Evolutionary conservation across 23 tunicate genomes (phyloP), one percentile per base, ranked within the genome.

Genomic region (Aplidium turbinatum): DNA sequence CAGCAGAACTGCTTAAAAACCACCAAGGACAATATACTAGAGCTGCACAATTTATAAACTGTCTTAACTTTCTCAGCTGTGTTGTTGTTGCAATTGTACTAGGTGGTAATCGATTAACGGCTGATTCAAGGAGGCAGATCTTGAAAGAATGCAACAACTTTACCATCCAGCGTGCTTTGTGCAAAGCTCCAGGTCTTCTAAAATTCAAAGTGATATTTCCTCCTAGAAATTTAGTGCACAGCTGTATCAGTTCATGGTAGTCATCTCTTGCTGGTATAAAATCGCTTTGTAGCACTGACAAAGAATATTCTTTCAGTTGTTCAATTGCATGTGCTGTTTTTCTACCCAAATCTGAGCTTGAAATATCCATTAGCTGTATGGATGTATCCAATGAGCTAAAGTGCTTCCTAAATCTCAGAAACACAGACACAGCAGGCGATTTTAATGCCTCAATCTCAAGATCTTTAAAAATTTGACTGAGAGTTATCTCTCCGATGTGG

Each of bases 221-320:
- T 42, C 48, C 60, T 54, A 54, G 60, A 54, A 54, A n/a, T 54
- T 54, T 54, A 54, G 23, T 54, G 60, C 60, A 54, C 60, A 54
- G 60, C 23, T 54, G 60, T 54, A 54, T 54, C 60, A 54, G 60
- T 54, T 54, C 60, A 54, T 54, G 60, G 60, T 54, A 54, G 60
- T 54, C 60, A n/a, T 54, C 60, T 60, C 67, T 26, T 54, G 60
- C 22, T 54, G 60, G 23, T 54, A 54, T 54, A 54, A 54, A 54
- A 54, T 54, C 60, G 21, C 60, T 54, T 54, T 54, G 60, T 25
- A 54, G 22, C 60, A 42, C 60, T n/a, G 60, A n/a, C 60, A 54
- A 54, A 11, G 60, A 54, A 54, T 54, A 54, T 54, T 54, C 60
- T 54, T 54, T n/a, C n/a, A 54, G 60, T 54, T n/a, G 22, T n/a